Percentiles rank a stretch among this genome's conserved stretches.
Conservation (phyloP, 2,113 vertebrate genomes). For the Tenrec ecaudatus region DNA sequence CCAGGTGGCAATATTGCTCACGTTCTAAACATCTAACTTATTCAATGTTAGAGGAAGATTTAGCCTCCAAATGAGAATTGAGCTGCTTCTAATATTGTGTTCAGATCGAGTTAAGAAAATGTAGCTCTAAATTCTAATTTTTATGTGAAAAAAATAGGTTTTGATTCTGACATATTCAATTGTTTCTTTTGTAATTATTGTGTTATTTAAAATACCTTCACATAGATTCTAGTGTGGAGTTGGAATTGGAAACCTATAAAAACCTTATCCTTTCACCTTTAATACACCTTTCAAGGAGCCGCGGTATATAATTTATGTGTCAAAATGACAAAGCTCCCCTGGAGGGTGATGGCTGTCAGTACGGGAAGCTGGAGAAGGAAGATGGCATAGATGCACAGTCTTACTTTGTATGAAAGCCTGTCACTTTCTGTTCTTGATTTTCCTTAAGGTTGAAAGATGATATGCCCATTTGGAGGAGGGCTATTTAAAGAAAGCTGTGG, state of each 20-base stretch:
- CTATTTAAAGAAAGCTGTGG: slow-evolving; percentile 75
- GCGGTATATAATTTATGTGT: slow-evolving; percentile 40
- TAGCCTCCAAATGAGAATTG: slow-evolving; percentile 7
- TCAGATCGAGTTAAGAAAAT: slow-evolving; percentile 13
- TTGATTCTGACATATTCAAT: background rate
- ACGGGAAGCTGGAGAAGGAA: slow-evolving; percentile 67
- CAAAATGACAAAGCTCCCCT: slow-evolving; percentile 45
- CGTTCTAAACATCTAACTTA: background rate
- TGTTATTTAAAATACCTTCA: slow-evolving; percentile 15
- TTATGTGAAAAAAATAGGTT: background rate
- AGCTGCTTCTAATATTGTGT: background rate
- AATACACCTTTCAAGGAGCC: slow-evolving; percentile 29
- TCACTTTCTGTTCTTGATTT: slow-evolving; percentile 82
- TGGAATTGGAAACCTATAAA: slow-evolving; percentile 32
- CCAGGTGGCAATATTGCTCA: too few species aligned
- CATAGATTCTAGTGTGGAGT: background rate
- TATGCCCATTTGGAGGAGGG: slow-evolving; percentile 74
- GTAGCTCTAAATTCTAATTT: background rate
- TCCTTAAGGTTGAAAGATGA: slow-evolving; percentile 79
- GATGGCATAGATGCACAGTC: slow-evolving; percentile 72
- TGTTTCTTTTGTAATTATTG: background rate
- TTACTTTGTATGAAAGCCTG: slow-evolving; percentile 80
- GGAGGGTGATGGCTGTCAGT: slow-evolving; percentile 65
- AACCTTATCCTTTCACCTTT: slow-evolving; percentile 29
- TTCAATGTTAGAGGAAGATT: background rate